A percentile compares a stretch with the other conserved stretches of the same genome.
Conservation (phyloP, 2,113 vertebrate genomes). For the Reinhardtius hippoglossoides region DNA sequence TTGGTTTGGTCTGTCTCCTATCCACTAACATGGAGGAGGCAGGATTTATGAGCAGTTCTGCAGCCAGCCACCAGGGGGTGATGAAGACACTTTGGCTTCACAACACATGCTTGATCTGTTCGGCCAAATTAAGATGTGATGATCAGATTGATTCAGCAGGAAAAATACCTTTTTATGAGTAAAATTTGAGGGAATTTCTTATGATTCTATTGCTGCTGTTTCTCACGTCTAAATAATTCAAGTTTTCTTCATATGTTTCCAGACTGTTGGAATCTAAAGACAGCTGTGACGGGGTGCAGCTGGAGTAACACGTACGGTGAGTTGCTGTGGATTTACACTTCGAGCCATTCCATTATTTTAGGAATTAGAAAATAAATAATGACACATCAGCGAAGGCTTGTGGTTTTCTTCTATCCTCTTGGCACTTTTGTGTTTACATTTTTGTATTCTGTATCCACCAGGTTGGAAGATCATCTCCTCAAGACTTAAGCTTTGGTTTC, state of each 20-base stretch:
- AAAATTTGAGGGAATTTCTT: neutral
- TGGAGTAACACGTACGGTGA: slow-evolving; percentile 54
- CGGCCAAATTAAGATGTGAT: neutral
- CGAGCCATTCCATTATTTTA: no score
- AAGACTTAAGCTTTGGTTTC: neutral
- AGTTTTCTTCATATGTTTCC: slow-evolving; percentile 13
- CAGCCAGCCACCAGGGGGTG: no score
- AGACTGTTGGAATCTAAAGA: slow-evolving; percentile 73
- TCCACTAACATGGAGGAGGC: no score
- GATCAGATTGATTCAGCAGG: neutral
- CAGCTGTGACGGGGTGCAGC: slow-evolving; percentile 72
- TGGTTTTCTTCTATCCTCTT: neutral
- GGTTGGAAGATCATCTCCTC: slow-evolving; percentile 19
- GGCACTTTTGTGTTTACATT: neutral
- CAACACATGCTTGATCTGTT: neutral
- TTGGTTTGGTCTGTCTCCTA: no score
- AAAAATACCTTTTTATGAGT: neutral
- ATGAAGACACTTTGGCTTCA: no score
- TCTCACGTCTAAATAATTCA: neutral
- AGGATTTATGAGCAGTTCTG: no score
- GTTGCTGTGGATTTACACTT: slow-evolving; percentile 5
- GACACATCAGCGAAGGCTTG: neutral
- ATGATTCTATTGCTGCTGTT: neutral
- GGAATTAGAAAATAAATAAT: no score
- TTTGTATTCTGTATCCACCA: slow-evolving; percentile 22